A percentile compares a stretch with the other conserved stretches of the same genome.
Conservation (phyloP, 2,113 vertebrate genomes). For the Calonectris borealis region DNA sequence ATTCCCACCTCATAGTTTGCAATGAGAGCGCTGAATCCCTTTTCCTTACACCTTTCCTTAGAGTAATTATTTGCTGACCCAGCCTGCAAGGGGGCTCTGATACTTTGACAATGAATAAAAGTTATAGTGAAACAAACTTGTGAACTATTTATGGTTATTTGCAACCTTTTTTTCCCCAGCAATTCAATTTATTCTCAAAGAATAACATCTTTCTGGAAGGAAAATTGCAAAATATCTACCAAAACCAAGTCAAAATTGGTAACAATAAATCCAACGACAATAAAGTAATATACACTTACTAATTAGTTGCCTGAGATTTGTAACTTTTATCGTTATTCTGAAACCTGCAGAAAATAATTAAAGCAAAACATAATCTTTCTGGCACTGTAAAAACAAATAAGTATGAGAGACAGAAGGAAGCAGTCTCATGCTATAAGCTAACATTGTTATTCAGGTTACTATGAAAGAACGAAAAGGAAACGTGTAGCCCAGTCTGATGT, state of each 20-base stretch:
- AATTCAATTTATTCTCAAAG: neutral
- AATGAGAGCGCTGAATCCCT: neutral
- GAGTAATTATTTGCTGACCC: neutral
- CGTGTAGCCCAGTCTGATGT: neutral
- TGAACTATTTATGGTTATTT: neutral
- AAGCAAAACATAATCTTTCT: neutral
- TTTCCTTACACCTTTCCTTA: neutral
- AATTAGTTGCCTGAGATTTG: neutral
- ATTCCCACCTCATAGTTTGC: neutral
- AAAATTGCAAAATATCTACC: neutral
- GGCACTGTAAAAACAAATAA: neutral
- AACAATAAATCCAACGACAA: neutral
- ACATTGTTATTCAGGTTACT: neutral
- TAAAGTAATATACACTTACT: neutral
- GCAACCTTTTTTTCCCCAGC: fast-evolving
- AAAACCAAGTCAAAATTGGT: neutral
- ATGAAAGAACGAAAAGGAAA: neutral
- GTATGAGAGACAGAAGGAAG: neutral
- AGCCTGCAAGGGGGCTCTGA: neutral
- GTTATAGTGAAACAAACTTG: neutral
- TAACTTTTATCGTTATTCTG: neutral
- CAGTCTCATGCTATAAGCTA: neutral
- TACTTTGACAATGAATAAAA: neutral
- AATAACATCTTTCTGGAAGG: neutral
- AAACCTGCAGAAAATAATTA: neutral